Base-by-base conservation (phyloP, 2,113 vertebrate genomes). In the Oncorhynchus nerka region DNA sequence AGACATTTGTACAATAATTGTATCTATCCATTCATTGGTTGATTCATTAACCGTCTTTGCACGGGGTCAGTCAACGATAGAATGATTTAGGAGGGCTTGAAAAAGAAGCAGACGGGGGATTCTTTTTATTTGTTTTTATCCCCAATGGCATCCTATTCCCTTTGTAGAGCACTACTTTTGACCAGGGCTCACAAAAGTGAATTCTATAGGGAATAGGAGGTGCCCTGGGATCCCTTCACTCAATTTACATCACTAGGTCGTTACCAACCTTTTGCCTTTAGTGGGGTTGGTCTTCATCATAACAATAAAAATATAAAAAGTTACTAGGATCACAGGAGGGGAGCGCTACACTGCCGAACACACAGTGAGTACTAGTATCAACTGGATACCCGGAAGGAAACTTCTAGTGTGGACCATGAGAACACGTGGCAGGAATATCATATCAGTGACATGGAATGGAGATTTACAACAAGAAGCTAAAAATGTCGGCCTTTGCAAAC, bases 61-160 rank as follows among this genome's bases (percentile, higher is more conserved):
- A 65, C 39, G 4, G 26, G 59, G 78, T 55, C 24, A 26, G 26
- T 55, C 74, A 16, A 19, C 16, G 0, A 55, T 55, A 55, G 51
- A 15, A 55, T 32, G 70, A 82, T 68, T 75, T 83, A 84, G 83
- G 90, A 86, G 75, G 51, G 83, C 89, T 87, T 83, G 81, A 84
- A 74, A 84, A 74, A 80, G 75, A 84, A 79, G 77, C 68, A 16
- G 22, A 61, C 30, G 22, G 32, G 32, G 5, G 1, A 32, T 32
- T 34, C 0, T 6, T 32, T 5, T 32, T 32, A 34, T 76, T 32
- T 34, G 1, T 6, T 32, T 5, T 32, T 5, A 34, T 76, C 78
- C 30, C 70, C 16, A 5, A 55, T 19, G 5, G 16, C 16, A 55
- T 15, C 16, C 51, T 19, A 55, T 15, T 15, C 12, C 16, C 51